Percentiles rank a stretch among this genome's conserved stretches.
Evolutionary conservation across 2,888 invertebrate species (phyloP).

Genomic region (Hirtodrosophila duncani): DNA sequence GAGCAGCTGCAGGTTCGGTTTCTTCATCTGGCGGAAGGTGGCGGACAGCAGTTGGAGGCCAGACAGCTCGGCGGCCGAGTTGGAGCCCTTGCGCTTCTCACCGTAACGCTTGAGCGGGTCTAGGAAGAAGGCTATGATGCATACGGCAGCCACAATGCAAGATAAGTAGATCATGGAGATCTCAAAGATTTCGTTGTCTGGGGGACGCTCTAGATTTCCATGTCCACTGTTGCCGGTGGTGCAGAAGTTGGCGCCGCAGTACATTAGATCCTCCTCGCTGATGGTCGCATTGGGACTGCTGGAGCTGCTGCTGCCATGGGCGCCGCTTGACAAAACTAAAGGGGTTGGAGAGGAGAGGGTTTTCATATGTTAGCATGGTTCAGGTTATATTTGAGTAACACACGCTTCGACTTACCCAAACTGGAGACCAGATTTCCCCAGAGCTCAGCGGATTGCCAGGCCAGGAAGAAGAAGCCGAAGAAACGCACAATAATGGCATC

Average conservation of each 20-base stretch:
- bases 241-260: constrained; percentile 91
- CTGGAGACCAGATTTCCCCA: constrained; percentile 98
- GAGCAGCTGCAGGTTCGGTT: constrained; percentile 93
- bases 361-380: constrained; percentile 4
- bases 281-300: constrained; percentile 76
- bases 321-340: constrained; percentile 85
- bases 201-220: constrained; percentile 88
- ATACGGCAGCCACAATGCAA: constrained; percentile 90
- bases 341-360: not conserved
- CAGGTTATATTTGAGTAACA: constrained; percentile 10
- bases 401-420: constrained; percentile 77
- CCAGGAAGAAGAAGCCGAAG: constrained; percentile 99
- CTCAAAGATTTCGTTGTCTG: constrained; percentile 90
- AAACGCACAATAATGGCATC: constrained; percentile 97
- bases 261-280: constrained; percentile 80
- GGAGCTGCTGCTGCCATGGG: constrained; percentile 80
- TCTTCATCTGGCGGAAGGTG: constrained; percentile 92
- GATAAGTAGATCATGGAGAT: constrained; percentile 93
- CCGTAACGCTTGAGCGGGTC: constrained; percentile 95
- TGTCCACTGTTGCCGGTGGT: constrained; percentile 85
- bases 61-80: constrained; percentile 85
- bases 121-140: constrained; percentile 91
- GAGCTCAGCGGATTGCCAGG: constrained; percentile 97
- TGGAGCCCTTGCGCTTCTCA: constrained; percentile 87
- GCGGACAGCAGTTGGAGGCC: constrained; percentile 91